Percentiles rank a stretch among this genome's conserved stretches.
Evolutionary conservation across 2,797 vertebrate genomes (phyloP).

Genomic region (Semaprochilodus insignis): DNA sequence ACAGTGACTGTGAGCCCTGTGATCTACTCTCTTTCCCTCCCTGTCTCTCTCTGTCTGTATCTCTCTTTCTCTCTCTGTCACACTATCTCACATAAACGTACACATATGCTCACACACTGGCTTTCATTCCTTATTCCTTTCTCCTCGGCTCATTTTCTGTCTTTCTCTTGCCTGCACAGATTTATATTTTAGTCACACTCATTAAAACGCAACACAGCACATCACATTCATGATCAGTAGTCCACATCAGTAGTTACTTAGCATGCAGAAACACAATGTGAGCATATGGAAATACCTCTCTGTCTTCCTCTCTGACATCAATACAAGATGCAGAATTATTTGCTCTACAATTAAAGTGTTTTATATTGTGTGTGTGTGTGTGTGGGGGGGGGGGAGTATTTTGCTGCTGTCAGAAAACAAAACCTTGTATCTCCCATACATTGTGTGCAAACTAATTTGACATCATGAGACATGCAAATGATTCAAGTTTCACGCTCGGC

Average conservation of each 20-base stretch:
- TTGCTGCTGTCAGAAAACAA: too few relatives aligned
- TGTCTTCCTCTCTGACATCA: constrained; percentile 15
- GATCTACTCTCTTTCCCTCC: background rate
- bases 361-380: background rate
- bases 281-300: constrained; percentile 4
- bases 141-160: background rate
- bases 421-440: too few relatives aligned
- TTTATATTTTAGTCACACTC: background rate
- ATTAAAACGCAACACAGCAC: background rate
- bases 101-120: background rate
- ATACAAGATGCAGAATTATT: background rate
- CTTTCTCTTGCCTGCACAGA: background rate
- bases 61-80: background rate
- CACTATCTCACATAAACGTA: background rate
- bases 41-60: background rate
- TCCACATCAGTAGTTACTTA: background rate
- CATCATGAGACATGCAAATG: too few relatives aligned
- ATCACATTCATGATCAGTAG: background rate
- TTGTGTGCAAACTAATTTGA: too few relatives aligned
- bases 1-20: constrained; percentile 24
- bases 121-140: constrained; percentile 4
- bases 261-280: background rate
- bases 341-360: constrained; percentile 39
- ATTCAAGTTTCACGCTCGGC: too few relatives aligned
- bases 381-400: too few relatives aligned